phyloP scores from a whole-genome alignment of 2,113 vertebrate genomes.

The Sula dactylatra region DNA sequence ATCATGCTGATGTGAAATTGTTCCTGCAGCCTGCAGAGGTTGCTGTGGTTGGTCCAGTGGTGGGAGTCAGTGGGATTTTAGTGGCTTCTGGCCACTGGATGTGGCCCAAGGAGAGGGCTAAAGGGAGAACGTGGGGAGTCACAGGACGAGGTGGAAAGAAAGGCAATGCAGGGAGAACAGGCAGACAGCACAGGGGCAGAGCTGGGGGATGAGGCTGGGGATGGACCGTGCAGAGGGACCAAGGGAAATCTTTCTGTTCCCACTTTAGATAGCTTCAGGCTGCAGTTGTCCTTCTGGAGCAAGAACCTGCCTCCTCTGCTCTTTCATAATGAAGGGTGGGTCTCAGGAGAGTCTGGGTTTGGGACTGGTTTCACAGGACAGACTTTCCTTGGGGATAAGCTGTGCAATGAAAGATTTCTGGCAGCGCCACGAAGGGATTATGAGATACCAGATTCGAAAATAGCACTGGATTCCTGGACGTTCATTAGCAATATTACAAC shows the following conservation, averaged over 20 bases:
- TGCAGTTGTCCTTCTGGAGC: background rate
- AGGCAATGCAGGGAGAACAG: background rate
- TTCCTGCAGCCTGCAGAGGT: background rate
- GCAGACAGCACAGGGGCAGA: background rate
- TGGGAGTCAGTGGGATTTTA: background rate
- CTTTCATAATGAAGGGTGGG: background rate
- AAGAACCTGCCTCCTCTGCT: background rate
- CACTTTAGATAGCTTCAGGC: background rate
- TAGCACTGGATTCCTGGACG: background rate
- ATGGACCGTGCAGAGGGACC: background rate
- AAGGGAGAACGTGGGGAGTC: background rate
- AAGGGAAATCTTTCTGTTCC: background rate
- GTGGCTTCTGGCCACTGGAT: background rate
- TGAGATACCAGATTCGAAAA: background rate
- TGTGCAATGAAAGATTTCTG: background rate
- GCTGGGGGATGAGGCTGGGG: background rate
- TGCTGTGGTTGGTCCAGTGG: background rate
- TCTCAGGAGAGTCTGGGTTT: background rate
- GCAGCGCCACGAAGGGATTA: background rate
- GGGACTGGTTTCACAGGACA: background rate
- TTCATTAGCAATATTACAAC: background rate
- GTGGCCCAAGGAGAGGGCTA: background rate
- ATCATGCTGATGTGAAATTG: fast-evolving
- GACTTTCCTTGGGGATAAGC: background rate
- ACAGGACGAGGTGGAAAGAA: background rate